Evolutionary conservation across 2,797 vertebrate genomes (phyloP).

Genomic region (Poecile montanus): DNA sequence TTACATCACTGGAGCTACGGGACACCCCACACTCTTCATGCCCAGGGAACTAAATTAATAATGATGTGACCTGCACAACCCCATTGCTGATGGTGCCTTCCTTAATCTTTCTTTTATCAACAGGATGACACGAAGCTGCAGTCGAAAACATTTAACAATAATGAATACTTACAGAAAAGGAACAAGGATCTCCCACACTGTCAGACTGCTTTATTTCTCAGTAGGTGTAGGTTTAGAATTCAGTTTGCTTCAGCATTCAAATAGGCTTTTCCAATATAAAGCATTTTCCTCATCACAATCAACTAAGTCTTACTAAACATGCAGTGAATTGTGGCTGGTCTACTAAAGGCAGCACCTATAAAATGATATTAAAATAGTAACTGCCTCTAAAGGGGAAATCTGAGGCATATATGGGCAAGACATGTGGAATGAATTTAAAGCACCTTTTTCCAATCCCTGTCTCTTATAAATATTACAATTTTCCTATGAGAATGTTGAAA

Average conservation of each 20-base stretch:
- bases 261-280: neutral
- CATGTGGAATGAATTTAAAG: slow-evolving; percentile 39
- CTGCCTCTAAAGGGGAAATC: slow-evolving; percentile 1
- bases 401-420: neutral
- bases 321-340: neutral
- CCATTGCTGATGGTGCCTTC: neutral
- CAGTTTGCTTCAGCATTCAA: neutral
- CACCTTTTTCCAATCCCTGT: neutral
- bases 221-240: neutral
- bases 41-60: neutral
- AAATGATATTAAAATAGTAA: slow-evolving; percentile 28
- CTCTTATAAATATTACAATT: slow-evolving; percentile 28
- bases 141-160: neutral
- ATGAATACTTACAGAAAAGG: neutral
- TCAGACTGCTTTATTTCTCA: neutral
- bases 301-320: neutral
- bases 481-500: slow-evolving; percentile 35
- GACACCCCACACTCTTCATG: neutral
- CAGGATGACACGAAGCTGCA: neutral
- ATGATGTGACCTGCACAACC: fast-evolving
- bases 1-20: neutral
- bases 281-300: neutral
- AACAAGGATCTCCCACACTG: neutral
- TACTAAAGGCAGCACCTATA: slow-evolving; percentile 22
- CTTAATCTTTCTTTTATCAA: neutral